A percentile compares a stretch with the other conserved stretches of the same genome.
These are phyloP conservation scores for Brachionus asplanchnoidis DNA, from an alignment of 1,140 invertebrate genomes.

Conservation along the genomic window DNA sequence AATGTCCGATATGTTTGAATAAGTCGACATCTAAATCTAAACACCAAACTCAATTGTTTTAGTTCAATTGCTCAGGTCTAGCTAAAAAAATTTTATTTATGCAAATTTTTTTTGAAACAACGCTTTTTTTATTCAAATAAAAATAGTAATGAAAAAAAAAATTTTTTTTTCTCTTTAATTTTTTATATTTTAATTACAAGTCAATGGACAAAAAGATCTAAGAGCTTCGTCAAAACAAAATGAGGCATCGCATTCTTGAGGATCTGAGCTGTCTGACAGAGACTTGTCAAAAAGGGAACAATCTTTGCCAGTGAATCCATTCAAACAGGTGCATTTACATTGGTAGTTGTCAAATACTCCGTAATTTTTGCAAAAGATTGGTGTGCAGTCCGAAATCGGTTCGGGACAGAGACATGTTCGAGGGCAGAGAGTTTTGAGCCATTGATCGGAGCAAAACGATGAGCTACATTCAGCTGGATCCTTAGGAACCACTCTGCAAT, in stretches of 20 bases:
- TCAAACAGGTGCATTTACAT: not conserved
- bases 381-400: not conserved
- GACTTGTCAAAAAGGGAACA: not conserved
- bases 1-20: slow-evolving; percentile 26
- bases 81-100: too few relatives aligned
- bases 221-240: not conserved
- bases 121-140: too few relatives aligned
- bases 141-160: too few relatives aligned
- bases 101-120: too few relatives aligned
- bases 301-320: not conserved
- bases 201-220: not conserved
- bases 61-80: not conserved
- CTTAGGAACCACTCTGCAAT: not conserved
- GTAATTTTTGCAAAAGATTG: not conserved
- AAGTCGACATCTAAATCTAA: not conserved
- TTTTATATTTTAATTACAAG: not conserved
- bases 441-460: not conserved
- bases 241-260: not conserved
- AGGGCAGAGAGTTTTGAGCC: not conserved
- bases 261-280: not conserved
- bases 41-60: too few relatives aligned
- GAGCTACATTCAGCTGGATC: not conserved
- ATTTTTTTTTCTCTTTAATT: too few relatives aligned
- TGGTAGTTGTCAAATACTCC: not conserved
- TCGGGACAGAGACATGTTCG: not conserved